Evolutionary conservation across 2,797 vertebrate genomes (phyloP).

Genomic region (Rhinophrynus dorsalis): DNA sequence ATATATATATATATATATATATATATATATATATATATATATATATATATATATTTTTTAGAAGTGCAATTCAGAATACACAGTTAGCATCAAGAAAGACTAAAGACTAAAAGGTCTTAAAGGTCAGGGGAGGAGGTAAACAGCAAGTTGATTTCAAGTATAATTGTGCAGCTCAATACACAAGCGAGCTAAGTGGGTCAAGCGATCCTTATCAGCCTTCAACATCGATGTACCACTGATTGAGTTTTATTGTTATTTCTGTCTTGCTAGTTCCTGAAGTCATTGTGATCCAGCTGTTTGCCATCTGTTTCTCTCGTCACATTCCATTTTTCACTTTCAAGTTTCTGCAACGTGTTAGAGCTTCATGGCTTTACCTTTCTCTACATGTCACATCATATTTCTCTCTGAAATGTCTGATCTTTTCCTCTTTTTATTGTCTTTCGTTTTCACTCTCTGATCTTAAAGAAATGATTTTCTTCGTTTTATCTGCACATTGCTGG

Average conservation of each 20-base stretch:
- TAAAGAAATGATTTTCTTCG: constrained; percentile 10
- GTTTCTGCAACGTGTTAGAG: constrained; percentile 39
- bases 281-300: constrained; percentile 40
- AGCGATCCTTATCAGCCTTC: constrained; percentile 27
- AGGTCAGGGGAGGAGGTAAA: neutral
- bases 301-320: constrained; percentile 35
- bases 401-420: constrained; percentile 47
- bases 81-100: neutral
- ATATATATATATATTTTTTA: neutral
- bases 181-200: constrained; percentile 22
- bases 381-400: constrained; percentile 44
- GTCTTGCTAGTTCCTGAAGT: constrained; percentile 11
- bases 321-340: constrained; percentile 34
- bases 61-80: constrained; percentile 1
- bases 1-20: no score
- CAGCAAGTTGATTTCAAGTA: neutral
- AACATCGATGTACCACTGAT: neutral
- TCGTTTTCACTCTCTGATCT: constrained; percentile 6
- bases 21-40: no score
- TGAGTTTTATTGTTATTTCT: constrained; percentile 31
- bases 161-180: neutral
- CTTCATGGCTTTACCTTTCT: constrained; percentile 48
- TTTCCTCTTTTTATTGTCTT: constrained; percentile 20
- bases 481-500: constrained; percentile 21
- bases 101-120: neutral